Conservation (phyloP, 2,797 vertebrate species). For the Anguilla obscura region DNA sequence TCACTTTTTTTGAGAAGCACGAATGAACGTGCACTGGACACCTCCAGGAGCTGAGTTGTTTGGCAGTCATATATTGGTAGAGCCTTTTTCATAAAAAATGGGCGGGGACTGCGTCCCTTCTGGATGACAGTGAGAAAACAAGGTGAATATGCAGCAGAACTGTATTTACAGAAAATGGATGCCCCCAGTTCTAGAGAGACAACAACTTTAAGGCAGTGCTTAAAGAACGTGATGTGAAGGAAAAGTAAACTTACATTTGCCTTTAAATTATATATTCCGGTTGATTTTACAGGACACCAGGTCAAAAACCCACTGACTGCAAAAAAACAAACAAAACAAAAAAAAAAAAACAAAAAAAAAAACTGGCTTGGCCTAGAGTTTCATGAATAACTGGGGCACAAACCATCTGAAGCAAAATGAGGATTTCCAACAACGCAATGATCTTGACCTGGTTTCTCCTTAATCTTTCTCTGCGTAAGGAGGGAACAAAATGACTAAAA, state of each 20-base stretch:
- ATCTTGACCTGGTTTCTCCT: slow-evolving; percentile 70
- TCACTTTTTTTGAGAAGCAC: neutral
- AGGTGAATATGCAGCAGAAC: neutral
- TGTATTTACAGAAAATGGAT: neutral
- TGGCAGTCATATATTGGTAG: neutral
- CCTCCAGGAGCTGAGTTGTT: neutral
- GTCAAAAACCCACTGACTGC: slow-evolving; percentile 12
- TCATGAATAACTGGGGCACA: slow-evolving; percentile 64
- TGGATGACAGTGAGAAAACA: neutral
- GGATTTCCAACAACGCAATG: slow-evolving; percentile 66
- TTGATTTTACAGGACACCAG: slow-evolving; percentile 28
- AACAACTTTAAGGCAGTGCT: neutral
- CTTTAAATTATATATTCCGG: neutral
- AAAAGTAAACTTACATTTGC: neutral
- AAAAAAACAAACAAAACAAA: slow-evolving; percentile 47
- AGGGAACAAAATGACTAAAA: slow-evolving; percentile 8
- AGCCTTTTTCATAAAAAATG: neutral
- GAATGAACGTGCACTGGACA: too few species aligned
- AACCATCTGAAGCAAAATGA: slow-evolving; percentile 51
- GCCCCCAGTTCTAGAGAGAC: neutral
- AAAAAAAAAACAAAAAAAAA: neutral
- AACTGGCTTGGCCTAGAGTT: slow-evolving; percentile 43
- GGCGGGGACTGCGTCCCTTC: neutral
- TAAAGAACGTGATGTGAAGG: neutral
- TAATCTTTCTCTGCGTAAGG: slow-evolving; percentile 50